These are phyloP conservation scores for Prunella fulvescens DNA, from an alignment of 2,113 vertebrate genomes.

Conservation along the genomic window DNA sequence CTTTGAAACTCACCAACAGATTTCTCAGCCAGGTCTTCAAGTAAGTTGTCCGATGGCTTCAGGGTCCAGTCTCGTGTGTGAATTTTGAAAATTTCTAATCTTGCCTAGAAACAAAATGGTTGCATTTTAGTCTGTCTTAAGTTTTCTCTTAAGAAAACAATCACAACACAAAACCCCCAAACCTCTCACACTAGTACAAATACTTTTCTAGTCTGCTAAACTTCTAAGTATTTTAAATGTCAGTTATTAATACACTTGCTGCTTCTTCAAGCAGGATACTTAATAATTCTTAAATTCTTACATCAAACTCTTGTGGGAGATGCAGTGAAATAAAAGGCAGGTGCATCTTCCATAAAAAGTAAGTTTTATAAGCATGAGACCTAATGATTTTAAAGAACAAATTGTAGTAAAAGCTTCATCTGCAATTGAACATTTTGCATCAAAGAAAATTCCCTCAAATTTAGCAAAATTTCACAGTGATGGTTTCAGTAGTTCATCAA, in stretches of 20 bases:
- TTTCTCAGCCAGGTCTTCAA: conserved; percentile 88
- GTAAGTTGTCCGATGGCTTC: conserved; percentile 79
- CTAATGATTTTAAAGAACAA: neutral
- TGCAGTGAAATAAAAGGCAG: neutral
- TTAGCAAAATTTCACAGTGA: neutral
- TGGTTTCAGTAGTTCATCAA: neutral
- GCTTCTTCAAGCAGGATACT: neutral
- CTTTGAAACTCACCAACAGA: conserved; percentile 81
- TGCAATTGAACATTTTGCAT: neutral
- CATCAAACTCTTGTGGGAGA: neutral
- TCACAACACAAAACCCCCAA: neutral
- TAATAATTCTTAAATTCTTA: neutral
- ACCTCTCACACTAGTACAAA: neutral
- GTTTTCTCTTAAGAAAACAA: neutral
- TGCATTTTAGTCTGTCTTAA: neutral
- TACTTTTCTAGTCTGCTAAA: neutral
- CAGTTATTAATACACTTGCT: neutral
- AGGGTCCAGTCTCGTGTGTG: conserved; percentile 89
- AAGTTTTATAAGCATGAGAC: neutral
- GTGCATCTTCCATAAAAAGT: neutral
- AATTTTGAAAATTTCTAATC: conserved; percentile 90
- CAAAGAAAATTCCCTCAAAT: neutral
- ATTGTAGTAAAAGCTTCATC: neutral
- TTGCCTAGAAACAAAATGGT: conserved; percentile 75
- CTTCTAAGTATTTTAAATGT: neutral